Conservation (phyloP, 1,140 invertebrate species). For the Archegozetes longisetosus region DNA sequence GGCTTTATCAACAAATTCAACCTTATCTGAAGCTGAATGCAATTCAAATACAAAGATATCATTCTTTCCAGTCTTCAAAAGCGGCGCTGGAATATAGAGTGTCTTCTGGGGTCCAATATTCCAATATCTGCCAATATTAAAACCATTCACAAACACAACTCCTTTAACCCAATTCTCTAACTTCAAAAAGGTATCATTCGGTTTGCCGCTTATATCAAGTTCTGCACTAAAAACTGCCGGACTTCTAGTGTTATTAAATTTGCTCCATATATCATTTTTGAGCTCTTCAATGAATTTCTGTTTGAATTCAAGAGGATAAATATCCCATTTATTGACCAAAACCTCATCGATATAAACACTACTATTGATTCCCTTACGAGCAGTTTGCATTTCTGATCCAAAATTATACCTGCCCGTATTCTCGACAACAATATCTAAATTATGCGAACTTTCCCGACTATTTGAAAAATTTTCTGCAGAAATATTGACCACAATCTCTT, state of each 20-base stretch:
- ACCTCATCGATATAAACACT: neutral
- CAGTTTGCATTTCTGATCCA: neutral
- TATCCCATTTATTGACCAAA: neutral
- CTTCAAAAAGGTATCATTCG: slow-evolving; percentile 46
- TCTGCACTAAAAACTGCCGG: neutral
- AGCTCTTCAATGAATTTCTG: neutral
- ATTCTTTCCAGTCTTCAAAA: slow-evolving; percentile 26
- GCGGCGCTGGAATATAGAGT: slow-evolving; percentile 46
- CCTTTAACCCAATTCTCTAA: slow-evolving; percentile 51
- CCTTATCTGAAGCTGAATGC: neutral
- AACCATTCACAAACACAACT: too few species aligned
- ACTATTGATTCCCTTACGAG: slow-evolving; percentile 5
- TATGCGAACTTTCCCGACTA: slow-evolving; percentile 1
- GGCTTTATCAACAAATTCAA: slow-evolving; percentile 6
- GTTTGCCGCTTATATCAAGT: neutral
- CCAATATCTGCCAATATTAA: slow-evolving; percentile 62
- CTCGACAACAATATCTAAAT: slow-evolving; percentile 19
- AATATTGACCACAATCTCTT: neutral
- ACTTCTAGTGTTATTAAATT: too few species aligned
- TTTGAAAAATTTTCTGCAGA: slow-evolving; percentile 17
- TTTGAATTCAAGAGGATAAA: slow-evolving; percentile 10
- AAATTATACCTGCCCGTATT: slow-evolving; percentile 20
- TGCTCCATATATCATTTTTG: too few species aligned
- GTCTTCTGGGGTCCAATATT: slow-evolving; percentile 56
- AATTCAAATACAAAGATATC: slow-evolving; percentile 15